phyloP scores from a whole-genome alignment of 2,113 vertebrate genomes.

The Zapornia atra region DNA sequence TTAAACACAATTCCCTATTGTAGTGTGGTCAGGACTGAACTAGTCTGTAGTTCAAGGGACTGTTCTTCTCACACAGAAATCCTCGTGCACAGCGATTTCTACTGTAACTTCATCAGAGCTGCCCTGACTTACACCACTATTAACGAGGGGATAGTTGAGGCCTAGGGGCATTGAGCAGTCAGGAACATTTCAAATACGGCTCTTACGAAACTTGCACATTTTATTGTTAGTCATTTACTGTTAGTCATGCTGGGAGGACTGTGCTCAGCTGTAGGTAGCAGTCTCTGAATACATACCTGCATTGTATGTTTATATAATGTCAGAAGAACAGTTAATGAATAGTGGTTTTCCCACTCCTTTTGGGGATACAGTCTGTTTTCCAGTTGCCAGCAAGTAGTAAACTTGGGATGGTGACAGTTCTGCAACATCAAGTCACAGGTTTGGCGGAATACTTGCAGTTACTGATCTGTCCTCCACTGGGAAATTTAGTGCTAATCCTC shows the following conservation, averaged over 20 bases:
- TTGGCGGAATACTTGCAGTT: neutral
- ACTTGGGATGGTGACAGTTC: neutral
- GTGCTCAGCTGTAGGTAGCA: conserved; percentile 34
- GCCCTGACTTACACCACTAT: conserved; percentile 16
- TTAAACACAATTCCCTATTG: conserved; percentile 66
- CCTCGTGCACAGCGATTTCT: conserved; percentile 34
- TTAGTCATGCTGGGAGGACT: conserved; percentile 33
- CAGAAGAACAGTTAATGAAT: neutral
- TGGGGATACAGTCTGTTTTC: neutral
- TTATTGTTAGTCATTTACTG: conserved; percentile 39
- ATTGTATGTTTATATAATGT: neutral
- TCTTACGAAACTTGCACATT: conserved; percentile 15
- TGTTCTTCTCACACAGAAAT: conserved; percentile 48
- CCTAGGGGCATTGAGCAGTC: conserved; percentile 35
- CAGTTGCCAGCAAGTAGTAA: neutral
- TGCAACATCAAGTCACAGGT: neutral
- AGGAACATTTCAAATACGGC: conserved; percentile 13
- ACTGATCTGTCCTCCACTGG: conserved; percentile 19
- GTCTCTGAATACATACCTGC: conserved; percentile 23
- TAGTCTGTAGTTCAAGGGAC: conserved; percentile 39
- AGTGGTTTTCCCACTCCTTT: conserved; percentile 1
- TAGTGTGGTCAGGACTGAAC: conserved; percentile 60
- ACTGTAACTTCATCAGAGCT: conserved; percentile 45
- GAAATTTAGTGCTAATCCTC: conserved; percentile 24
- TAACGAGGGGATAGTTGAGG: neutral